Base-by-base conservation (phyloP, 2,797 vertebrate species). In the Urophycis tenuis region DNA sequence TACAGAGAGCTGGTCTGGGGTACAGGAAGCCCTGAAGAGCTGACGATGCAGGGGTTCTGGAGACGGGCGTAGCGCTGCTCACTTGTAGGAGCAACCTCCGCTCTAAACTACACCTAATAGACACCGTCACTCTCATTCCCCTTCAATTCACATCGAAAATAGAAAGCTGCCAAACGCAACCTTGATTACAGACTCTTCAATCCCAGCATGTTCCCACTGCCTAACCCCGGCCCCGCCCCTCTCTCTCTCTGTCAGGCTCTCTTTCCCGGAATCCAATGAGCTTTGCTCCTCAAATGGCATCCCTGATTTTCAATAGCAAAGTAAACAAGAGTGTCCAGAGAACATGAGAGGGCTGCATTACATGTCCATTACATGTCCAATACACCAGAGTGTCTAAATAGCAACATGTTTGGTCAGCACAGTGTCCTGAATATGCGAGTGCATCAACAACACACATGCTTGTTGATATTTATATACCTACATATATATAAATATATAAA, bases 141-240 rank as follows among this genome's bases (percentile, higher is more conserved):
- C 82, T 89, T 89, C 89, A 90, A 90, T 91, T 92, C 89, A 88
- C 90, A 88, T 86, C 90, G 88, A 91, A 92, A 92, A 91, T 91
- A 89, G 90, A 90, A 86, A 88, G 85, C 88, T 87, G 85, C 85
- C 87, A 90, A 91, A 91, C 86, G 84, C 82, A 84, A 79, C 86
- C 86, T 93, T 92, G 91, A 93, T 92, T 92, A 92, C 88, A 90
- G 74, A 85, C 88, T 80, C 88, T 77, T 87, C 90, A 91, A 92
- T 93, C 92, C 91, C 86, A 83, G 85, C 81, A 39, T 90, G 89
- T 92, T 90, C 87, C 90, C 87, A 84, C 83, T 78, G 78, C 77
- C 81, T 79, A 0, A 33, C 34, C 34, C 79, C 39, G 74, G 75
- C 81, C 76, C 81, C 82, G 80, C 75, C 67, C 49, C 29, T 78